Base-by-base conservation (phyloP, 1,140 invertebrate species). In the Aphelenchoides fujianensis region DNA sequence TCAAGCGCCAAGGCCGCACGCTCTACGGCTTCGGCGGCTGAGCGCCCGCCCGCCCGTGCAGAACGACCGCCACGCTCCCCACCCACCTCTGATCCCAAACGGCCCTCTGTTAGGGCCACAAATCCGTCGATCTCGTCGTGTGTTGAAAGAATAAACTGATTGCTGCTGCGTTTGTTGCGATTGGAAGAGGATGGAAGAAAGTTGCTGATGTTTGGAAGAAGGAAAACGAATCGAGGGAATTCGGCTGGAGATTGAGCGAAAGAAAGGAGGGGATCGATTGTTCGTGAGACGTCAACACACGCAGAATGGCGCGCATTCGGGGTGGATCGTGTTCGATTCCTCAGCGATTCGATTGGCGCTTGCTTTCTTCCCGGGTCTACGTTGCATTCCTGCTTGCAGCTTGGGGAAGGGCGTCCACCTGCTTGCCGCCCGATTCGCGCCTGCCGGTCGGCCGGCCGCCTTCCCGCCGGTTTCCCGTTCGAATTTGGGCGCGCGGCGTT, bases 1-100 rank as follows among this genome's bases (percentile, higher is more conserved):
- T 92, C 74, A 93, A 92, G 85, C 86, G 91, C 59, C 91, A 92
- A 86, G 91, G 91, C 35, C 86, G 90, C 59, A 89, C 88, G 36
- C 81, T 89, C 19, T 89, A 89, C 81, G 88, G 88, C 74, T 89
- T 89, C 76, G 89, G 88, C 37, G 88, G 87, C 78, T 88, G 86
- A 85, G 72, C 36, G 19, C 34, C 61, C 68, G 30, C 9, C 23
- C 31, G 31, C 9, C 27, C 12, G 7, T 69, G n/a, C 62, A 9
- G 35, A 69, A 28, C 68, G 2, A 0, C 70, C 16, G 61, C 68
- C 3, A 12, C 12, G 61, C 16, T 69, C 63, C 41, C 16, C 16
- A 28, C 30, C 66, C 35, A 70, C n/a, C 34, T n/a, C 71, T 69
- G 63, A 74, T 68, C 74, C 73, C 74, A 74, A 74, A 74, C 73